Base-by-base conservation (phyloP, 2,113 vertebrate genomes). In the Callipepla californica region DNA sequence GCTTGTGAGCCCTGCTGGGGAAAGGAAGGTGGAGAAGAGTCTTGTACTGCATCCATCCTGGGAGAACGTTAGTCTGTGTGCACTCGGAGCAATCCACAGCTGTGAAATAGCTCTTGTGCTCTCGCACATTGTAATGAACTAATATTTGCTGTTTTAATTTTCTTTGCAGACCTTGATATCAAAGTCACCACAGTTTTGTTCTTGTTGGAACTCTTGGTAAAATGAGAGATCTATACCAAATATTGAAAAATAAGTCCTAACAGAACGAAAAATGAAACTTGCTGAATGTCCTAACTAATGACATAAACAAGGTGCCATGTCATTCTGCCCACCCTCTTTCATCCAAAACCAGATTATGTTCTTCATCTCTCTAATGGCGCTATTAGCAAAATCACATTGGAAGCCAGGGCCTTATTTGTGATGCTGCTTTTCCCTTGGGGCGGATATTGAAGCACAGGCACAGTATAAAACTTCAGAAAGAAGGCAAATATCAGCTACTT, bases 61-160 rank as follows among this genome's bases (percentile, higher is more conserved):
- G 57, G n/a, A 40, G 44, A 91, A 72, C 20, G 26, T 36, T 44
- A 13, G 80, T 11, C 6, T 72, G 51, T 63, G 0, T 75, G 48
- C 45, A 21, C 63, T 75, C 40, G 36, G 81, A 90, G 82, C 47
- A 61, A 23, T 23, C 40, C 25, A 25, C 26, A 85, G 59, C 63
- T 51, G 6, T 34, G 51, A 79, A 92, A 73, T 11, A 89, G 50
- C 63, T 86, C 62, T 90, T 78, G 51, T 1, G 2, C 16, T 88
- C 66, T 83, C 69, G 65, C 61, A 79, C 66, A 69, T 94, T 90
- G 65, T 84, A 94, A 85, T 86, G 94, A 93, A 93, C 73, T 83
- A 84, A 83, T 94, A 92, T 93, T 96, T 95, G 90, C 82, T 78
- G 8, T 86, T 95, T 93, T 93, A 96, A 83, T 96, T 95, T 96